Base-by-base conservation (phyloP, 2,888 invertebrate genomes). In the Aethes cnicana region DNA sequence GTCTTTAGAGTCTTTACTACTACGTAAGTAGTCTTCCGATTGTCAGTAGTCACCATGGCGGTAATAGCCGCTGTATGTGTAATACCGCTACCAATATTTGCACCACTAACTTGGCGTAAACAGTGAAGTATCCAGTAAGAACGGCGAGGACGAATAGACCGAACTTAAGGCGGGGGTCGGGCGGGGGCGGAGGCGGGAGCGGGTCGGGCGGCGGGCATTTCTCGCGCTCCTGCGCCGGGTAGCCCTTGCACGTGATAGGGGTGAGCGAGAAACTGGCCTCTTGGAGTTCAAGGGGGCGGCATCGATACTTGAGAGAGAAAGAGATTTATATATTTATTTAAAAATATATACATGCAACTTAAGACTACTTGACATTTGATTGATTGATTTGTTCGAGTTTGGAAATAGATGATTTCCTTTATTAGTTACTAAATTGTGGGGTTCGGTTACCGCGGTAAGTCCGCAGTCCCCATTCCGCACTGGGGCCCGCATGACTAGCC, bases 101-200 rank as follows among this genome's bases (percentile, higher is more conserved):
- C n/a, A n/a, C n/a, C n/a, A 65, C 77, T 66, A 46, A 86, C 85
- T 81, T 79, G 8, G 84, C 84, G 53, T 74, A 78, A 8, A 74
- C 74, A 14, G 68, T 69, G 42, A 84, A 83, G 0, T 69, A 74
- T 0, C 74, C 80, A 16, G 76, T 57, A 1, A 80, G 0, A 4
- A 73, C 53, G 0, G 79, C 7, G 1, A 77, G 20, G 0, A 78
- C 58, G 37, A 85, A 25, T 0, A 75, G 58, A 0, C 80, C 78
- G 83, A 83, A 84, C 1, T 86, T 54, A 2, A 73, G 36, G 1
- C 47, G 61, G 54, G 81, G 77, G 37, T 86, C 81, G 56, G 66
- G 74, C 0, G 78, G 80, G 5, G 77, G 79, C 0, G 77, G 78
- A 0, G 72, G 74, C 0, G 76, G 74, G 0, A 71, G 74, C 0